Evolutionary conservation across 2,888 invertebrate genomes (phyloP).

Genomic region (Pristionchus arcanus): DNA sequence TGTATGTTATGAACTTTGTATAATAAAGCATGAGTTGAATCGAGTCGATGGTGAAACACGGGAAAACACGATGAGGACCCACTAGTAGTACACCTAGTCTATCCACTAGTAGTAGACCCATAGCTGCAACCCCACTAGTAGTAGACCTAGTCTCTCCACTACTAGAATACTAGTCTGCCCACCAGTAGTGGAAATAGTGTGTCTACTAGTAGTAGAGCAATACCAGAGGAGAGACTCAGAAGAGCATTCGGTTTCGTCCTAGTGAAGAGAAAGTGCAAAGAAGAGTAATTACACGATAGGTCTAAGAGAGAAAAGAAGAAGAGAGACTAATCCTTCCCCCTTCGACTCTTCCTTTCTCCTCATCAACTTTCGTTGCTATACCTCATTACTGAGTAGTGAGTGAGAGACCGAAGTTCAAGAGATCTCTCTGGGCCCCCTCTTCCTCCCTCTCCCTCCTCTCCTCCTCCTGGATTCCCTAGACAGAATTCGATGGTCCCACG

Average conservation of each 20-base stretch:
- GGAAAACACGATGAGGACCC: no score
- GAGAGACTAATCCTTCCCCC: not conserved
- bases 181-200: no score
- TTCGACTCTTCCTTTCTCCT: not conserved
- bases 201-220: no score
- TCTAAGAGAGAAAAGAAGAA: not conserved
- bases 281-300: constrained; percentile 33
- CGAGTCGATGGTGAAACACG: no score
- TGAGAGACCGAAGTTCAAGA: constrained; percentile 31
- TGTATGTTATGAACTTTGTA: no score
- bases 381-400: constrained; percentile 37
- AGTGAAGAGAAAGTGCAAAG: not conserved
- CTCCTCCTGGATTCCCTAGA: not conserved
- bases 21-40: no score
- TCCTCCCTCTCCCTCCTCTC: not conserved
- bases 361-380: constrained; percentile 42
- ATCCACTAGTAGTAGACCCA: no score
- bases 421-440: not conserved
- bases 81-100: no score
- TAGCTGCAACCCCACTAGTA: no score
- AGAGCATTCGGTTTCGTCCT: constrained; percentile 7
- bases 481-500: not conserved
- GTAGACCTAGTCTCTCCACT: no score
- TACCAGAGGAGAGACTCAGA: no score
- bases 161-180: no score